These are phyloP conservation scores for Prinia subflava DNA, from an alignment of 2,113 vertebrate species.

Conservation along the genomic window DNA sequence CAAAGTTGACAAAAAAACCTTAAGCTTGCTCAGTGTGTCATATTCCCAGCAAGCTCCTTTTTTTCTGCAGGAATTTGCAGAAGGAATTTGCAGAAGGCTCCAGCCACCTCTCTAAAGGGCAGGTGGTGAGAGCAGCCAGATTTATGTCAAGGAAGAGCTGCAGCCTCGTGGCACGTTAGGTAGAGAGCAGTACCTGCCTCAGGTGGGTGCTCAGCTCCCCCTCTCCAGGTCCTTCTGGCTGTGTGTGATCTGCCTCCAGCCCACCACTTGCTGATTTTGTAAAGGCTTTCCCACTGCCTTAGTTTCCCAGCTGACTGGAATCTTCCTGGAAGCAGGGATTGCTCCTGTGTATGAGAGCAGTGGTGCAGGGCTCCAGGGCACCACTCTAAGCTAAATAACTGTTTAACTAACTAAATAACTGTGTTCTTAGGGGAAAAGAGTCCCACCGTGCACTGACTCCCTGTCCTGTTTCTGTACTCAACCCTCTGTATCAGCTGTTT, in stretches of 20 bases:
- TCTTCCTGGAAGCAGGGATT: not conserved
- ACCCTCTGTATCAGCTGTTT: fast-evolving
- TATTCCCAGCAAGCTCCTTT: not conserved
- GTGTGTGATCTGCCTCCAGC: not conserved
- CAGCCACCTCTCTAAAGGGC: not conserved
- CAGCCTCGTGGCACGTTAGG: not conserved
- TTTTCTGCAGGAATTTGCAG: not conserved
- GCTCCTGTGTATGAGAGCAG: not conserved
- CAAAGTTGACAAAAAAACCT: not conserved
- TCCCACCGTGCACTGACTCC: not conserved
- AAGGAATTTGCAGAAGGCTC: not conserved
- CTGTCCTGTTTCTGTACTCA: not conserved
- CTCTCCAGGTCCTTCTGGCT: not conserved
- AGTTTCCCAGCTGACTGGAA: not conserved
- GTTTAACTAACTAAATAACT: not conserved
- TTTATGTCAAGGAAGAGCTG: not conserved
- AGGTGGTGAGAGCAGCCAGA: not conserved
- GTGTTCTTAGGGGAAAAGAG: not conserved
- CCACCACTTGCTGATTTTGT: fast-evolving
- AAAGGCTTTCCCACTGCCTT: not conserved
- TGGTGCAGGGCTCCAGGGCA: not conserved
- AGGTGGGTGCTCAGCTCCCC: not conserved
- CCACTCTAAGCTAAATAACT: not conserved
- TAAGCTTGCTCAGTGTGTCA: not conserved
- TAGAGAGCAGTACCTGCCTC: not conserved